These are phyloP conservation scores for Electrophaes corylata DNA, from an alignment of 2,888 invertebrate species.

Conservation along the genomic window DNA sequence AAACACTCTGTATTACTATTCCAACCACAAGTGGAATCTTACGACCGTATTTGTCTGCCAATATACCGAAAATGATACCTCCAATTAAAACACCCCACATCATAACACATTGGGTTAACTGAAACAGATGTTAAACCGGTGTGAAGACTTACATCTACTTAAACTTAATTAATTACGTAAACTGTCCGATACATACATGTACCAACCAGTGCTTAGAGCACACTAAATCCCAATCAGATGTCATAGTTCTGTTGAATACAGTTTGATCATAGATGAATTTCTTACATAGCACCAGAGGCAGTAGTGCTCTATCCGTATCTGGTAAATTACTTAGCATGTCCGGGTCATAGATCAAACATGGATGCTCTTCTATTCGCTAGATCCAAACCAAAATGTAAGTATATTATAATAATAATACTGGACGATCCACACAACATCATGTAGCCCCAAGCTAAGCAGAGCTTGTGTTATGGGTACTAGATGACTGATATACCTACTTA, in stretches of 20 bases:
- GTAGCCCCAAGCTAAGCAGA: too few species aligned
- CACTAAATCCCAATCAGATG: constrained; percentile 87
- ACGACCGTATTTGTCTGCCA: constrained; percentile 86
- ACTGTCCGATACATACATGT: constrained; percentile 56
- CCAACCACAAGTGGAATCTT: constrained; percentile 82
- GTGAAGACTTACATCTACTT: too few species aligned
- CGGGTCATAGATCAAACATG: constrained; percentile 75
- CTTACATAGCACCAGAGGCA: constrained; percentile 66
- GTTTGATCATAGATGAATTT: constrained; percentile 82
- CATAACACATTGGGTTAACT: constrained; percentile 84
- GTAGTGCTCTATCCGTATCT: constrained; percentile 51
- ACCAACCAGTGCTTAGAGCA: constrained; percentile 83
- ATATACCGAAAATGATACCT: constrained; percentile 83
- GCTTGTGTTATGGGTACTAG: too few species aligned
- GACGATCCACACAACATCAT: too few species aligned
- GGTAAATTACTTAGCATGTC: constrained; percentile 56
- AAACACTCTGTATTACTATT: constrained; percentile 80
- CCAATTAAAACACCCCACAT: constrained; percentile 87
- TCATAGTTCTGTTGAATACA: constrained; percentile 85
- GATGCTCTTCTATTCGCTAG: constrained; percentile 65
- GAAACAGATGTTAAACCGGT: constrained; percentile 40
- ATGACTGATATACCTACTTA: too few species aligned
- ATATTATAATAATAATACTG: too few species aligned
- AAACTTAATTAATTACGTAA: too few species aligned
- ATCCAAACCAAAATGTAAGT: constrained; percentile 34